Conservation (phyloP, 2,888 invertebrate genomes). For the Smittia sp. region DNA sequence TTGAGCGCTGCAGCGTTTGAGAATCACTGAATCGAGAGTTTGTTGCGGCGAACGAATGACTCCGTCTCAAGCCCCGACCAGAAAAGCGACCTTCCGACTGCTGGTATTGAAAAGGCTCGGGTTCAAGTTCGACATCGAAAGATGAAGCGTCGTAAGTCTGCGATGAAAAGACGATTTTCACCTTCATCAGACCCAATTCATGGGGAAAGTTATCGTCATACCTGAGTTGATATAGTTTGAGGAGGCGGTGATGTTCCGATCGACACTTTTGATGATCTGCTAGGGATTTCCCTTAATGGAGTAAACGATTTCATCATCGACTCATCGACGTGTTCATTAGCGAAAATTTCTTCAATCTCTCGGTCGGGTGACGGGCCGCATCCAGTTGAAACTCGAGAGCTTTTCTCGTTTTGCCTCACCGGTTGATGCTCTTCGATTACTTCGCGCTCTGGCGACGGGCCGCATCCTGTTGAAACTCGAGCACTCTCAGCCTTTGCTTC, state of each 20-base stretch:
- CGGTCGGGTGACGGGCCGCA: constrained; percentile 64
- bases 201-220: constrained; percentile 48
- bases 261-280: constrained; percentile 52
- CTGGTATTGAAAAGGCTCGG: constrained; percentile 45
- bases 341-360: constrained; percentile 48
- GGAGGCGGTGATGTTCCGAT: constrained; percentile 84
- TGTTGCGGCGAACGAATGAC: constrained; percentile 48
- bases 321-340: constrained; percentile 34
- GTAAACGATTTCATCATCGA: constrained; percentile 43
- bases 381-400: constrained; percentile 58
- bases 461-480: too few relatives aligned
- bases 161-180: constrained; percentile 32
- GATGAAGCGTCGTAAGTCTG: constrained; percentile 57
- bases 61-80: constrained; percentile 46
- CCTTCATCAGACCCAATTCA: constrained; percentile 20
- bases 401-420: not conserved
- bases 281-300: not conserved
- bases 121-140: constrained; percentile 36
- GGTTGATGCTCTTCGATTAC: not conserved
- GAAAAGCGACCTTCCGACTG: constrained; percentile 30
- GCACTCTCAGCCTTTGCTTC: too few relatives aligned
- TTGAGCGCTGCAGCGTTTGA: constrained; percentile 59
- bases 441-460: not conserved
- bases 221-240: constrained; percentile 84
- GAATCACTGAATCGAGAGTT: constrained; percentile 41